These are phyloP conservation scores for Callithrix jacchus DNA, from an alignment of 2,113 vertebrate genomes.

Conservation along the genomic window DNA sequence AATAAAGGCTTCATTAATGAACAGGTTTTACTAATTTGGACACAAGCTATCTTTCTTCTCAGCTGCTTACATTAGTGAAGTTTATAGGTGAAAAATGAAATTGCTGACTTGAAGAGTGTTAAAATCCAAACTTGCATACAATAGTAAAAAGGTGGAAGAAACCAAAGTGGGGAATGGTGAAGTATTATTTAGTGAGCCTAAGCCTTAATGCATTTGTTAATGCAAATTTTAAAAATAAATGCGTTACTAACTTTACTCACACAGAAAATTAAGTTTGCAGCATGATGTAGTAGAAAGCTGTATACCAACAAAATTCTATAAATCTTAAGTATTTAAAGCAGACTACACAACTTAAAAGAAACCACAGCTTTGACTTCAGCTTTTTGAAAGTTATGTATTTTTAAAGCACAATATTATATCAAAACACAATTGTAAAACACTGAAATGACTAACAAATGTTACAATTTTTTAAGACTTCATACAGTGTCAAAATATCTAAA, in stretches of 20 bases:
- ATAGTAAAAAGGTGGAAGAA: constrained; percentile 11
- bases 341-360: constrained; percentile 6
- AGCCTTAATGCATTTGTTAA: not conserved
- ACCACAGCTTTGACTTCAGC: not conserved
- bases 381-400: not conserved
- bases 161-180: not conserved
- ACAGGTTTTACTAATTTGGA: constrained; percentile 9
- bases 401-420: not conserved
- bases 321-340: constrained; percentile 3
- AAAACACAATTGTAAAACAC: not conserved
- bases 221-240: not conserved
- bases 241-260: not conserved
- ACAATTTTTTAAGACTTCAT: not conserved
- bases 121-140: constrained; percentile 33
- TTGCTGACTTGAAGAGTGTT: constrained; percentile 6
- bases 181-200: constrained; percentile 18
- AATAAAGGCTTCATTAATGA: not conserved
- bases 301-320: not conserved
- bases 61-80: constrained; percentile 32
- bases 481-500: not conserved
- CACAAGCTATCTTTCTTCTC: not conserved
- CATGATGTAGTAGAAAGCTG: not conserved
- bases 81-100: constrained; percentile 2
- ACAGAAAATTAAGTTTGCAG: constrained; percentile 17
- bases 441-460: not conserved